These are phyloP conservation scores for Iguana delicatissima DNA, from an alignment of 2,797 vertebrate species.

Conservation along the genomic window DNA sequence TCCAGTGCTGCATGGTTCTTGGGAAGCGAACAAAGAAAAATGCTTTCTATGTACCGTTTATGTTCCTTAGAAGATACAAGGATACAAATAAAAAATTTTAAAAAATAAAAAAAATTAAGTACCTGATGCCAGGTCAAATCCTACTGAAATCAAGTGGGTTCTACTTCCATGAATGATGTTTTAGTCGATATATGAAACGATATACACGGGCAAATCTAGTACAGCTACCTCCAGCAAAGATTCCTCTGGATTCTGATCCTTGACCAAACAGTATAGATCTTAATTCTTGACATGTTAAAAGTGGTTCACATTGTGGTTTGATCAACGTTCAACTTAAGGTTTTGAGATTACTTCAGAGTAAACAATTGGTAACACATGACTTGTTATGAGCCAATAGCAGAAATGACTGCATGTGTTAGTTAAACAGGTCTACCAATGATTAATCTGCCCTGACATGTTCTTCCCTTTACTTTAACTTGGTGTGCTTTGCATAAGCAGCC, in stretches of 20 bases:
- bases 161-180: background rate
- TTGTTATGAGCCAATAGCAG: background rate
- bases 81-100: background rate
- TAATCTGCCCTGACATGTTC: background rate
- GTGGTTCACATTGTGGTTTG: background rate
- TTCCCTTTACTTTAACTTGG: background rate
- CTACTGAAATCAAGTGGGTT: background rate
- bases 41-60: background rate
- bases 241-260: background rate
- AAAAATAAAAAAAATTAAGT: background rate
- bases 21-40: background rate
- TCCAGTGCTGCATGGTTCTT: background rate
- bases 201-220: background rate
- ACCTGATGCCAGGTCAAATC: background rate
- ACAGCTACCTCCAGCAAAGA: background rate
- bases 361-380: background rate
- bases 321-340: background rate
- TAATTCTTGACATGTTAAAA: background rate
- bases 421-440: background rate
- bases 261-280: background rate
- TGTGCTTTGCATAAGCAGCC: fast-evolving
- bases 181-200: background rate
- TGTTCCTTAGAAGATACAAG: background rate
- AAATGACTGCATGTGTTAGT: background rate
- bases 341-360: background rate